phyloP scores from a whole-genome alignment of 2,888 invertebrate species.

The Orchesella flavescens region DNA sequence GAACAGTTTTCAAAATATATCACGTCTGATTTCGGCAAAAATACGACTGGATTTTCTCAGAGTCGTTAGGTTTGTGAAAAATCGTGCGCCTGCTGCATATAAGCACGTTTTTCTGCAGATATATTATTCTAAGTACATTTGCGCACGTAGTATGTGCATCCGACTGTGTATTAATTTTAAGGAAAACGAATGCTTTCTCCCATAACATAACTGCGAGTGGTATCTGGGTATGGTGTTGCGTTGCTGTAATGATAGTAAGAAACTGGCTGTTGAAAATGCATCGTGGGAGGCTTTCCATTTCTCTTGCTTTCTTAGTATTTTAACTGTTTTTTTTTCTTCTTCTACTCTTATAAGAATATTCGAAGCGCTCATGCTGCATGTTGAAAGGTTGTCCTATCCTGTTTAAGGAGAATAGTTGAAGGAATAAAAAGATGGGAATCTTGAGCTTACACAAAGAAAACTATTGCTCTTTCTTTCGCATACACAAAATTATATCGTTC shows the following conservation, averaged over 20 bases:
- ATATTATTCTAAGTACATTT: too few species aligned
- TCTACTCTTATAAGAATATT: conserved; percentile 15
- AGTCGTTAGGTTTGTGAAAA: conserved; percentile 62
- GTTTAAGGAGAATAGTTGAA: neutral
- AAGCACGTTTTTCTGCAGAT: conserved; percentile 40
- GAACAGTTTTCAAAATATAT: conserved; percentile 53
- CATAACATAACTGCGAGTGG: too few species aligned
- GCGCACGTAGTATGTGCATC: too few species aligned
- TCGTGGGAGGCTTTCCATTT: conserved; percentile 13
- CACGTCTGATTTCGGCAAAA: conserved; percentile 59
- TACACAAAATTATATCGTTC: conserved; percentile 51
- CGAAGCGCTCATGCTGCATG: neutral
- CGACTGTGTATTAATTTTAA: too few species aligned
- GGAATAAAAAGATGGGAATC: conserved; percentile 29
- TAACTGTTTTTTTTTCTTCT: conserved; percentile 15
- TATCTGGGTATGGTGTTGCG: too few species aligned
- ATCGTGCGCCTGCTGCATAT: conserved; percentile 56
- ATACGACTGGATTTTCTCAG: conserved; percentile 52
- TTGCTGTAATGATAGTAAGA: too few species aligned
- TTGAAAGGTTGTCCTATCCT: conserved; percentile 27
- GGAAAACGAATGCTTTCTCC: too few species aligned
- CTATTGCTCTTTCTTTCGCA: conserved; percentile 33
- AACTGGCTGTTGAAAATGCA: neutral
- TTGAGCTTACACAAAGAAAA: conserved; percentile 35
- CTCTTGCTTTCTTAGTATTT: conserved; percentile 1